Base-by-base conservation (phyloP, 2,888 invertebrate species). In the Meta bourneti region DNA sequence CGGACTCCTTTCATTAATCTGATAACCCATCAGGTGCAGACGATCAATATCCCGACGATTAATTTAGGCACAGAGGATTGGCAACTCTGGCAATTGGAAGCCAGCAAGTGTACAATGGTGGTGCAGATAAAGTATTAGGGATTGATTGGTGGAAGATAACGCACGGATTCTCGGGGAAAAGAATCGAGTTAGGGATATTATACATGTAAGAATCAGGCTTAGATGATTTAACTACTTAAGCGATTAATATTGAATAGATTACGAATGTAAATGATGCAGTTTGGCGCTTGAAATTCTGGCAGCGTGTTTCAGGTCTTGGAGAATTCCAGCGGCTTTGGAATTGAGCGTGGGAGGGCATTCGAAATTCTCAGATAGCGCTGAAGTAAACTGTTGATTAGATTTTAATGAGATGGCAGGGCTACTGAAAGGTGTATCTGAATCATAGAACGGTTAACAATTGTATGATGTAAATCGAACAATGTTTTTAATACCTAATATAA, bases 11-110 rank as follows among this genome's bases (percentile, higher is more conserved):
- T 51, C 82, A 52, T 82, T 72, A 82, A 82, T 82, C 51, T 20
- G 82, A 71, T 72, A 70, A 20, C 16, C 20, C 20, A 72, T 71
- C 72, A 52, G 13, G 49, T 51, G n/a, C 51, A 20, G n/a, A 9
- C 49, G 51, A 82, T 82, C 82, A 51, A 82, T 82, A 82, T 82
- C 71, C 71, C 20, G 51, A 51, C 72, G 19, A 82, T 82, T 82
- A 82, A 82, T 82, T 72, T 72, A 82, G 51, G 8, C 13, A 72
- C 51, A 72, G 52, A 71, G 8, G 48, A n/a, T 49, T 70, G 34
- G 81, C 81, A 70, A 70, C 72, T 48, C 72, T 19, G 1, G n/a
- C 34, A 69, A 69, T 69, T 1, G 34, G 34, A 34, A 34, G 34
- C 34, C 34, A 34, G 34, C 34, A 34, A 34, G 34, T 34, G 34